These are phyloP conservation scores for Ara ararauna DNA, from an alignment of 2,797 vertebrate species.

Conservation along the genomic window DNA sequence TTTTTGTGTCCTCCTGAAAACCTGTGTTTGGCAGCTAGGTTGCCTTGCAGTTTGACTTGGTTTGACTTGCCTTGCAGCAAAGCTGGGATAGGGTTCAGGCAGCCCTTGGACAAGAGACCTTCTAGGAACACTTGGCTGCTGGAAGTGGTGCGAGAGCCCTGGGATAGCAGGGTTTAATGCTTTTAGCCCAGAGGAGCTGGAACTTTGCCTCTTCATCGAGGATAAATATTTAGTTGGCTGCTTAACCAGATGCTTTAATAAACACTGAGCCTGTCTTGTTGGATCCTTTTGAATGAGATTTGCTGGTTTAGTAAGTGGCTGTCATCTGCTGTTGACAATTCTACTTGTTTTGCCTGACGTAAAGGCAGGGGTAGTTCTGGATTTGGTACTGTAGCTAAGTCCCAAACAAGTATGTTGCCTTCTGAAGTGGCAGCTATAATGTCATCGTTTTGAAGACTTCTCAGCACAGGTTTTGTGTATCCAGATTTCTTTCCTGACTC, in stretches of 20 bases:
- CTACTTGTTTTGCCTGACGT: fast-evolving
- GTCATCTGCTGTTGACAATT: neutral
- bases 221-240: neutral
- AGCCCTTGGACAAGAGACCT: neutral
- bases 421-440: neutral
- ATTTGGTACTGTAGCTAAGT: neutral
- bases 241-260: neutral
- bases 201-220: neutral
- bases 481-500: neutral
- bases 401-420: neutral
- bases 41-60: neutral
- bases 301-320: neutral
- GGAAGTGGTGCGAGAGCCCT: neutral
- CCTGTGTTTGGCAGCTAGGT: neutral
- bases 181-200: neutral
- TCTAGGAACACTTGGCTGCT: neutral
- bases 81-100: neutral
- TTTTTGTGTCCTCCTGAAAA: neutral
- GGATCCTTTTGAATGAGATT: neutral
- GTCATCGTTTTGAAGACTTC: neutral
- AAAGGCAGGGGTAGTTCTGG: neutral
- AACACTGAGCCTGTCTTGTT: neutral
- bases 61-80: fast-evolving
- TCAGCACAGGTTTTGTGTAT: neutral
- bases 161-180: neutral